These are phyloP conservation scores for Atopsyche davidsoni DNA, from an alignment of 1,140 invertebrate species.

Conservation along the genomic window DNA sequence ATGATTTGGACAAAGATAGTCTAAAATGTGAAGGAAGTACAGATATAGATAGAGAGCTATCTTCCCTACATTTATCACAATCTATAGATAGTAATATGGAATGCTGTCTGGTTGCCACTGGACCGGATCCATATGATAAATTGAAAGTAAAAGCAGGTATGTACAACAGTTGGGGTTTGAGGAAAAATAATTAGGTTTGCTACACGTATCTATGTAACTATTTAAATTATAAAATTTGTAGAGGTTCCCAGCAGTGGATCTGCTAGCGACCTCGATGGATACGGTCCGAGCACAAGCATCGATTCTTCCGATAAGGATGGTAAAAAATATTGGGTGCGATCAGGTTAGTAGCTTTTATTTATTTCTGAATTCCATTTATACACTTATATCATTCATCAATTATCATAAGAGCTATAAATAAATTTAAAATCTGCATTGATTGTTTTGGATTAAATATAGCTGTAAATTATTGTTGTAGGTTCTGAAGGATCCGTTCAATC, in stretches of 20 bases:
- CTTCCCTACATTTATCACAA: constrained; percentile 41
- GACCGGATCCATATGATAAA: constrained; percentile 51
- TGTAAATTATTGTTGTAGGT: constrained; percentile 37
- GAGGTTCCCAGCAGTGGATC: constrained; percentile 48
- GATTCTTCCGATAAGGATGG: constrained; percentile 53
- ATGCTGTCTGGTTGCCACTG: constrained; percentile 36
- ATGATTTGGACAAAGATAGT: constrained; percentile 28
- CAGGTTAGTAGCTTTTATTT: constrained; percentile 36
- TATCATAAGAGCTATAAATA: not conserved
- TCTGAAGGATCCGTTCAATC: constrained; percentile 66
- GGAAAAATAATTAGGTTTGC: no score
- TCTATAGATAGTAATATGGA: constrained; percentile 42
- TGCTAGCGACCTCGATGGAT: constrained; percentile 51
- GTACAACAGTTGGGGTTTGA: no score
- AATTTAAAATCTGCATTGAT: not conserved
- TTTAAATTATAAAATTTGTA: constrained; percentile 12
- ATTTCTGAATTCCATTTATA: constrained; percentile 14
- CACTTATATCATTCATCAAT: constrained; percentile 1
- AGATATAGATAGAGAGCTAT: constrained; percentile 39
- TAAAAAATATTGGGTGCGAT: constrained; percentile 49
- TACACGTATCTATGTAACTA: no score
- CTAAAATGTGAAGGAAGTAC: constrained; percentile 29
- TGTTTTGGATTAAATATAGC: not conserved
- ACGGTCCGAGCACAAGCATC: constrained; percentile 53
- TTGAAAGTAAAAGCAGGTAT: constrained; percentile 47